These are phyloP conservation scores for Borostomias antarcticus DNA, from an alignment of 2,797 vertebrate species.

Conservation along the genomic window DNA sequence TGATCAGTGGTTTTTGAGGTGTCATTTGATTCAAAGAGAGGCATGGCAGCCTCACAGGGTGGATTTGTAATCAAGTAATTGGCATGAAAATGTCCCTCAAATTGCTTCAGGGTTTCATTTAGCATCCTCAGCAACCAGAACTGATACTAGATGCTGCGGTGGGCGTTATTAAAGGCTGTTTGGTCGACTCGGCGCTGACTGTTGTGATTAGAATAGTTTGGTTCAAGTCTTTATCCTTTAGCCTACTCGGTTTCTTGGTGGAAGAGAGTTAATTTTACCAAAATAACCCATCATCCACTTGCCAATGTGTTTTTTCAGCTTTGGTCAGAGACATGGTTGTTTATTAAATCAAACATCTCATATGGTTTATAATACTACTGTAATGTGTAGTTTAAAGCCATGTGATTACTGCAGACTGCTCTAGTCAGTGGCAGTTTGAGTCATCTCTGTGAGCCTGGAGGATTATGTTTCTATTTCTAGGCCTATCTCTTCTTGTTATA, in stretches of 20 bases:
- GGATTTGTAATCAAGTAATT: constrained; percentile 35
- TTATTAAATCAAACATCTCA: constrained; percentile 39
- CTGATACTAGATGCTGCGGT: constrained; percentile 45
- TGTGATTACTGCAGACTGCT: constrained; percentile 35
- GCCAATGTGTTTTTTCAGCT: constrained; percentile 26
- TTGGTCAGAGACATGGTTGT: constrained; percentile 35
- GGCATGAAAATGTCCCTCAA: constrained; percentile 28
- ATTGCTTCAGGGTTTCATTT: constrained; percentile 21
- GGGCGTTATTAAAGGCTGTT: constrained; percentile 53
- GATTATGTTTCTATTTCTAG: constrained; percentile 1
- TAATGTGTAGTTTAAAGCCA: constrained; percentile 46
- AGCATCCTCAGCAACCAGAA: constrained; percentile 35
- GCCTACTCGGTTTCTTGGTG: constrained; percentile 51
- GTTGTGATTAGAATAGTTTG: constrained; percentile 59
- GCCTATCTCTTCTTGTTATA: constrained; percentile 28
- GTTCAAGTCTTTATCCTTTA: constrained; percentile 43
- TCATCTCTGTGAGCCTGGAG: constrained; percentile 36
- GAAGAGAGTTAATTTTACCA: constrained; percentile 44
- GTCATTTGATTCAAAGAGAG: constrained; percentile 24
- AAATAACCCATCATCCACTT: constrained; percentile 42
- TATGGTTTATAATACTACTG: constrained; percentile 14
- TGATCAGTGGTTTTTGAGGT: too few species aligned
- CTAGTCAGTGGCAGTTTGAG: constrained; percentile 29
- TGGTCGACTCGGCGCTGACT: constrained; percentile 35
- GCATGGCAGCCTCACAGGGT: constrained; percentile 17